phyloP scores from a whole-genome alignment of 2,797 vertebrate genomes.

The Meriones psammophilus region DNA sequence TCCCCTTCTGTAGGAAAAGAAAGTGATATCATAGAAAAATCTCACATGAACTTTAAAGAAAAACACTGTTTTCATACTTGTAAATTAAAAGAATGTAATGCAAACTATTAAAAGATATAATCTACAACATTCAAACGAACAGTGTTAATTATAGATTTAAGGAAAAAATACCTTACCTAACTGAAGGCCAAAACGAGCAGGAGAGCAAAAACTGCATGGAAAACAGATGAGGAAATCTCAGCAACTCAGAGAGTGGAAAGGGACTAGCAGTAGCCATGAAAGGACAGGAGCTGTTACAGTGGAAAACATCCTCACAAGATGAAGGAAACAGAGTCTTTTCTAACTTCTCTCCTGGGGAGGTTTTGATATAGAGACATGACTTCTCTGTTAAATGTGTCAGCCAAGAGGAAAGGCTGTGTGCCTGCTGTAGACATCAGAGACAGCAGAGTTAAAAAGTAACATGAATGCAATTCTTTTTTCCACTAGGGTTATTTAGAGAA shows the following conservation, averaged over 20 bases:
- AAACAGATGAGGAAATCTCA: background rate
- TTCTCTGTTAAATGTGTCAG: background rate
- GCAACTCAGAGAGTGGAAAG: background rate
- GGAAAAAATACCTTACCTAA: background rate
- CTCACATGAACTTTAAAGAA: background rate
- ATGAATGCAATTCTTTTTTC: background rate
- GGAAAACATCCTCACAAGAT: background rate
- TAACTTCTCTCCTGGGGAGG: background rate
- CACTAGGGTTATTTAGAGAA: slow-evolving; percentile 15
- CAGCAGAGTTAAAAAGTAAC: background rate
- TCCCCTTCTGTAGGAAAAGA: background rate
- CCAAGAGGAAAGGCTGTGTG: background rate
- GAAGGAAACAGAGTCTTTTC: background rate
- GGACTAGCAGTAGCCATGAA: background rate
- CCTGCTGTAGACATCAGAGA: background rate
- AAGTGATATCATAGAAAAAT: background rate
- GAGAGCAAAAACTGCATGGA: background rate
- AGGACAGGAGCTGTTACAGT: background rate
- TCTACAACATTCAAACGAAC: background rate
- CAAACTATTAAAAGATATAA: background rate
- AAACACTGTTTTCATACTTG: background rate
- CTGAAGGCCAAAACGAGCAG: background rate
- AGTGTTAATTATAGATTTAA: background rate
- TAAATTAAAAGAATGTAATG: background rate
- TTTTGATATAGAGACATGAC: background rate